Evolutionary conservation across 2,888 invertebrate genomes (phyloP).

Genomic region (Scaptomyza cyrtandrae): DNA sequence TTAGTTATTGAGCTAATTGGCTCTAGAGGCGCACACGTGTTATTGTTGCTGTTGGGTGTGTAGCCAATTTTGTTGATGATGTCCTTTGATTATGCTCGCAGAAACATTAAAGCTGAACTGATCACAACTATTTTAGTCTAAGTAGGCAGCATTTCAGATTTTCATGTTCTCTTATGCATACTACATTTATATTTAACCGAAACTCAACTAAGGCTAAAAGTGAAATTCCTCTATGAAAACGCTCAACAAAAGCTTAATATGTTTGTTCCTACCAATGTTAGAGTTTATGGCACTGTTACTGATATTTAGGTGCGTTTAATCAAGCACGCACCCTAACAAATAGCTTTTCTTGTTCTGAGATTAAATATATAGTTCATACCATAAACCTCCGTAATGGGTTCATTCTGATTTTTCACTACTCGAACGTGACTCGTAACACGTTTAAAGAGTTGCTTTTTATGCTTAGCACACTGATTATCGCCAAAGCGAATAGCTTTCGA

Average conservation of each 20-base stretch:
- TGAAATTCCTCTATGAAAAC: too few species aligned
- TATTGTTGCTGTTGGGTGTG: conserved; percentile 24
- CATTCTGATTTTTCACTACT: conserved; percentile 24
- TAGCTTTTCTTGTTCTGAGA: neutral
- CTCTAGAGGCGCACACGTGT: conserved; percentile 36
- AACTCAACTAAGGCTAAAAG: too few species aligned
- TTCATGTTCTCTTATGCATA: too few species aligned
- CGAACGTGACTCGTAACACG: conserved; percentile 46
- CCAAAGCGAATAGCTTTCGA: conserved; percentile 25
- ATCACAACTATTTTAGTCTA: neutral
- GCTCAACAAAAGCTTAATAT: too few species aligned
- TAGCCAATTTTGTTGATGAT: conserved; percentile 52
- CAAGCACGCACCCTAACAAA: neutral
- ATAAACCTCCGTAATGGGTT: conserved; percentile 3
- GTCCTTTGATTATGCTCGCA: conserved; percentile 42
- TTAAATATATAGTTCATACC: neutral
- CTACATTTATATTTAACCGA: too few species aligned
- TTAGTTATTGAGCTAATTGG: conserved; percentile 52
- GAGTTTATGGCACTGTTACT: neutral
- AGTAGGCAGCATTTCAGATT: too few species aligned
- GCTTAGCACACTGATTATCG: conserved; percentile 40
- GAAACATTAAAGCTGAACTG: neutral
- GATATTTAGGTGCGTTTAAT: neutral
- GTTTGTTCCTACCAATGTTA: too few species aligned
- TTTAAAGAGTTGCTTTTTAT: conserved; percentile 57